Conservation (phyloP, 2,113 vertebrate genomes). For the Cichladusa arquata region DNA sequence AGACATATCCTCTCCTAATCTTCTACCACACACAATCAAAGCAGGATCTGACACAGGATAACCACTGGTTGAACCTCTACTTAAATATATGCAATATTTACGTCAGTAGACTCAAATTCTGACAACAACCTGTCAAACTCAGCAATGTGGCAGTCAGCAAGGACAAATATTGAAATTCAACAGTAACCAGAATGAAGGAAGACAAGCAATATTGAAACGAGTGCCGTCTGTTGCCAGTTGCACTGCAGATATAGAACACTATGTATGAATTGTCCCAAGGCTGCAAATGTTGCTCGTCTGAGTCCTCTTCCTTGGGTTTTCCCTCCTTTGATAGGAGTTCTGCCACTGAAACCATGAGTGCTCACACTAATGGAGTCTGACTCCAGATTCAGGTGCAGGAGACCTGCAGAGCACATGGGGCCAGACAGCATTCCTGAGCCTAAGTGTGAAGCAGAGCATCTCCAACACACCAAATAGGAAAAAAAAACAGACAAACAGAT, state of each 20-base stretch:
- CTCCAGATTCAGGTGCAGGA: not conserved
- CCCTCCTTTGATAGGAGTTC: not conserved
- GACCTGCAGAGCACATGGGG: not conserved
- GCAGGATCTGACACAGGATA: not conserved
- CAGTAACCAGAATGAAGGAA: conserved; percentile 9
- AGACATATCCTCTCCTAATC: not conserved
- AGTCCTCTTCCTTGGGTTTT: not conserved
- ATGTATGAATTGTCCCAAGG: not conserved
- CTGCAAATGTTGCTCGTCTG: not conserved
- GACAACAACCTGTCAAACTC: not conserved
- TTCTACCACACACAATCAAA: not conserved
- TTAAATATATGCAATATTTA: not conserved
- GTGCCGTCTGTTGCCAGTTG: not conserved
- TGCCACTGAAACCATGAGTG: rapidly evolving
- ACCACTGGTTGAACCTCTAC: not conserved
- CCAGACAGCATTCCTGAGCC: not conserved
- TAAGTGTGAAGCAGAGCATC: not conserved
- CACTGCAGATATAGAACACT: not conserved
- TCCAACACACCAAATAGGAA: not conserved
- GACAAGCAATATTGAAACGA: not conserved
- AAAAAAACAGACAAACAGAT: not conserved
- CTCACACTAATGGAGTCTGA: not conserved
- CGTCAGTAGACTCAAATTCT: not conserved
- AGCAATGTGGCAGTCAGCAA: not conserved
- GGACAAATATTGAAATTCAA: conserved; percentile 38